Base-by-base conservation (phyloP, 2,113 vertebrate species). In the Brevimyrus niger region DNA sequence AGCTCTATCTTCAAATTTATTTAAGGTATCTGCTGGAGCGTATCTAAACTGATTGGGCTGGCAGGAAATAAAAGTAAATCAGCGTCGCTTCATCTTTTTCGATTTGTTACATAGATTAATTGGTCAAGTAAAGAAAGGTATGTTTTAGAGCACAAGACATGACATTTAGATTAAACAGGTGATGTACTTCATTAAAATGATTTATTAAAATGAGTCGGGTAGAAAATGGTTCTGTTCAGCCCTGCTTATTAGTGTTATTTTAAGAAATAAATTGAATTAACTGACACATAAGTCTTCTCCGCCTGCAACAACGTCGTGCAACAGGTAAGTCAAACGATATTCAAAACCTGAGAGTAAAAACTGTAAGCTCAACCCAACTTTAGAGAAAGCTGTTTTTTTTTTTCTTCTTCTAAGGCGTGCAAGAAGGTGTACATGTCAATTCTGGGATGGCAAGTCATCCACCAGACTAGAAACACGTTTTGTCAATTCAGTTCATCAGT, bases 111-210 rank as follows among this genome's bases (percentile, higher is more conserved):
- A 27, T 46, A 82, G 65, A 87, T 87, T 90, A 80, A 87, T 87
- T 58, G 58, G 86, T 38, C 19, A 6, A 82, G 35, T 76, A 51
- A 80, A 15, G 38, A 50, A 83, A 88, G 53, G 27, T 44, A 83
- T 88, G 73, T 88, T 88, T 83, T 53, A 47, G 23, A 90, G 86
- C 23, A 53, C 86, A 55, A 89, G 84, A 69, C 35, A 47, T 90
- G 47, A 80, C 65, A 88, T 88, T 90, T 82, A 55, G 27, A 87
- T 90, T 90, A 76, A 89, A 73, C 48, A 87, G 19, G 58, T 31
- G 46, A 87, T 87, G 85, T 55, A 80, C 31, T 90, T 87, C 48
- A 88, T 90, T 90, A 90, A 87, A 80, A 55, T 80, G 65, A 90
- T 90, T 87, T 76, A 83, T 90, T 82, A 46, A 90, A 46, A 65